phyloP scores from a whole-genome alignment of 2,113 vertebrate species.

The Nesospiza acunhae region DNA sequence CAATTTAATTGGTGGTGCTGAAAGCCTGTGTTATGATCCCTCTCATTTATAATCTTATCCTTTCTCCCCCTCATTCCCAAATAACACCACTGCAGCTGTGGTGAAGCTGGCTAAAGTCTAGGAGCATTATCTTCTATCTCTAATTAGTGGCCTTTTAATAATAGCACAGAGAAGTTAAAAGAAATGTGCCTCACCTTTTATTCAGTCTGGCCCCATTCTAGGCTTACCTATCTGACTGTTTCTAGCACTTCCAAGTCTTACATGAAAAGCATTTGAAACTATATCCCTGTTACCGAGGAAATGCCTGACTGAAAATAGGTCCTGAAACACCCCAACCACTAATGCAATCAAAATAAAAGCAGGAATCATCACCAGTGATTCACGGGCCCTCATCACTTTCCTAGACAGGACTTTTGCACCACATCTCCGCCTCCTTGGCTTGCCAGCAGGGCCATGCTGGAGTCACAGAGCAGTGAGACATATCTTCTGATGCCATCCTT shows the following conservation, averaged over 20 bases:
- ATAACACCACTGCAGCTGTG: background rate
- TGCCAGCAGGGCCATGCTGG: background rate
- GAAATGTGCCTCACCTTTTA: background rate
- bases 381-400: background rate
- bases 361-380: background rate
- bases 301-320: background rate
- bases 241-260: background rate
- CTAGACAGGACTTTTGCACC: background rate
- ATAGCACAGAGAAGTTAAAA: background rate
- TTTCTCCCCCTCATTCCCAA: background rate
- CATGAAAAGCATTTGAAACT: background rate
- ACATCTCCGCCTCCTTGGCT: rapidly evolving
- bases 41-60: background rate
- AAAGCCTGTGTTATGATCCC: background rate
- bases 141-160: slow-evolving; percentile 12
- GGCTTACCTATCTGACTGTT: background rate
- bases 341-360: background rate
- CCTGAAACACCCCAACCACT: background rate
- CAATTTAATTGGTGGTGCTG: slow-evolving; percentile 5
- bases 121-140: background rate
- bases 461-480: background rate
- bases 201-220: background rate
- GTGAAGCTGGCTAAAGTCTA: background rate
- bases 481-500: background rate
- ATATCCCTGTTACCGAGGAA: background rate